Evolutionary conservation across 2,888 invertebrate species (phyloP).

Genomic region (Oeneis ivallda): DNA sequence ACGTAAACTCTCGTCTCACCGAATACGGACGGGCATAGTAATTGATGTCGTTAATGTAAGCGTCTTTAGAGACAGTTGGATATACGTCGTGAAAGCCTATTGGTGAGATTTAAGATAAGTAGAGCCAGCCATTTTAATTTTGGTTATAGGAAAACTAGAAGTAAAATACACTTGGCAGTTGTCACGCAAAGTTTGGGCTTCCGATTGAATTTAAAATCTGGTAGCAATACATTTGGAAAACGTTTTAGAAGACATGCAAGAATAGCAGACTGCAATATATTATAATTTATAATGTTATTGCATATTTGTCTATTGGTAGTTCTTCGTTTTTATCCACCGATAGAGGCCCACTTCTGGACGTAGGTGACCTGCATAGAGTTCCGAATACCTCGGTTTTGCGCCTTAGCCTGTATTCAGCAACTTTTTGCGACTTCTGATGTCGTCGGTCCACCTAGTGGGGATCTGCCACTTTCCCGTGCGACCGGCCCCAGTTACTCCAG

Average conservation of each 20-base stretch:
- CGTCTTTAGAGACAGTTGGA: slow-evolving; percentile 38
- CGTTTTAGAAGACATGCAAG: neutral
- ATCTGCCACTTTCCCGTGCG: too few species aligned
- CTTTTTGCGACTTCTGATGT: too few species aligned
- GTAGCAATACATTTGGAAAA: neutral
- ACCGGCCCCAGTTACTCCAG: too few species aligned
- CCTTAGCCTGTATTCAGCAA: too few species aligned
- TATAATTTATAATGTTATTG: neutral
- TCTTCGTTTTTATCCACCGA: too few species aligned
- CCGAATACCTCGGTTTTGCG: too few species aligned
- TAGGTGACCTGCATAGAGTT: too few species aligned
- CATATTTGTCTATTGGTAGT: neutral
- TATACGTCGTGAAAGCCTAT: slow-evolving; percentile 19
- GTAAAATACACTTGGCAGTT: neutral
- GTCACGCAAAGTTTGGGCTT: neutral
- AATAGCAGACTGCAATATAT: neutral
- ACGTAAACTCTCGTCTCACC: slow-evolving; percentile 40
- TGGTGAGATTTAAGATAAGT: slow-evolving; percentile 15
- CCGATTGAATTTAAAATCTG: neutral
- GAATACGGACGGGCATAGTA: slow-evolving; percentile 48
- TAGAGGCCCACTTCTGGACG: too few species aligned
- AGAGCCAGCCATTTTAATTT: slow-evolving; percentile 14
- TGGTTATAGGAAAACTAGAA: neutral
- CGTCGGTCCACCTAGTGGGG: too few species aligned
- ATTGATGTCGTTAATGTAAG: slow-evolving; percentile 60